Conservation (phyloP, 2,888 invertebrate species). For the Drosophila phalerata region DNA sequence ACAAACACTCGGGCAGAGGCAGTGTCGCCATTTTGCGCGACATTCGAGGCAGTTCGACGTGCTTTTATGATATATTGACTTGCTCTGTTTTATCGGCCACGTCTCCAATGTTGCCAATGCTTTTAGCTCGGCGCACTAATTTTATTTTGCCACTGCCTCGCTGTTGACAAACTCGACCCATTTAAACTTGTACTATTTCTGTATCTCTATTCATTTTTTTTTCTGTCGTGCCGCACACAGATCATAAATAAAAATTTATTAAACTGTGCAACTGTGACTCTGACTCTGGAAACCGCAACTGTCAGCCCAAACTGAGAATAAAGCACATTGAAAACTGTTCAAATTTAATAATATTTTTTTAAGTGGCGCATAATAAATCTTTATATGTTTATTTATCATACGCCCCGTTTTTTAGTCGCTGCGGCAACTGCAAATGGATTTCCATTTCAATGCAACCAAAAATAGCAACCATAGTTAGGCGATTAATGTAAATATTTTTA, state of each 20-base stretch:
- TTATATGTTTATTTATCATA: slow-evolving; percentile 61
- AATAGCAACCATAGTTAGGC: slow-evolving; percentile 31
- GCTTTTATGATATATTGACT: slow-evolving; percentile 82
- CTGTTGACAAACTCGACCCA: slow-evolving; percentile 47
- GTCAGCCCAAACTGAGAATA: slow-evolving; percentile 10
- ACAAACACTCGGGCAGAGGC: slow-evolving; percentile 15
- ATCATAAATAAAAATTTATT: slow-evolving; percentile 58
- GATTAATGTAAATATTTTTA: slow-evolving; percentile 52
- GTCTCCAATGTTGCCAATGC: slow-evolving; percentile 56
- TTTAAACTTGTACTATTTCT: slow-evolving; percentile 26
- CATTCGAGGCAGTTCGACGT: slow-evolving; percentile 63
- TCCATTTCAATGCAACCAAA: slow-evolving; percentile 32
- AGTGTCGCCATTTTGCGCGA: slow-evolving; percentile 62
- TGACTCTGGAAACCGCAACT: slow-evolving; percentile 41
- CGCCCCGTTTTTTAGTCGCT: slow-evolving; percentile 29
- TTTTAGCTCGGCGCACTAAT: slow-evolving; percentile 72
- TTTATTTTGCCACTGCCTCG: slow-evolving; percentile 61
- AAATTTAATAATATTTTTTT: slow-evolving; percentile 51
- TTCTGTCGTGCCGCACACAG: slow-evolving; percentile 11
- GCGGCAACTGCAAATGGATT: slow-evolving; percentile 40
- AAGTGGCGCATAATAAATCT: slow-evolving; percentile 56
- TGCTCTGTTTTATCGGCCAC: slow-evolving; percentile 69
- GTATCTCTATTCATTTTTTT: slow-evolving; percentile 13
- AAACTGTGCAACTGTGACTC: slow-evolving; percentile 32
- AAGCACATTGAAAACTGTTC: slow-evolving; percentile 14